Conservation (phyloP, 2,113 vertebrate genomes). For the Barnardius zonarius region DNA sequence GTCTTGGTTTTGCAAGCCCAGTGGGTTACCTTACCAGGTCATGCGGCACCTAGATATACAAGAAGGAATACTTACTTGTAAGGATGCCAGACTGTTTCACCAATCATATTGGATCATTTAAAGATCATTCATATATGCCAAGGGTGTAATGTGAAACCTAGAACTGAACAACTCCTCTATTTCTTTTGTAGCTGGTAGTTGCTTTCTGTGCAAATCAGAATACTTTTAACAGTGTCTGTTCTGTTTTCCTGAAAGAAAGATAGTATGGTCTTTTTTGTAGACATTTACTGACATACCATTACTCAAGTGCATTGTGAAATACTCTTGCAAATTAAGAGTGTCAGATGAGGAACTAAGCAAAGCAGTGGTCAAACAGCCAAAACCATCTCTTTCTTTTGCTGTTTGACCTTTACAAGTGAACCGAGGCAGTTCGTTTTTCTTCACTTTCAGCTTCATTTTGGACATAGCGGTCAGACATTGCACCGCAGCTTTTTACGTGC, state of each 20-base stretch:
- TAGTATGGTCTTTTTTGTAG: neutral
- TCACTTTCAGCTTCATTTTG: neutral
- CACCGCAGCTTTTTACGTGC: neutral
- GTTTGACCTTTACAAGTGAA: neutral
- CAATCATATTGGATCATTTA: neutral
- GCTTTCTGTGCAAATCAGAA: neutral
- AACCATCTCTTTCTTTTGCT: neutral
- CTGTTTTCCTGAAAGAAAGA: neutral
- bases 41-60: neutral
- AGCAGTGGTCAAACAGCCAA: slow-evolving; percentile 15
- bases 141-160: neutral
- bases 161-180: neutral
- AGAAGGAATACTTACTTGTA: neutral
- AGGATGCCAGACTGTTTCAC: slow-evolving; percentile 31
- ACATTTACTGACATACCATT: neutral
- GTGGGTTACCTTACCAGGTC: neutral
- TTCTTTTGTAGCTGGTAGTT: neutral
- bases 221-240: neutral
- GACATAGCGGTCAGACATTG: neutral
- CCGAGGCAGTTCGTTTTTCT: neutral
- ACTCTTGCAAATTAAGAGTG: neutral
- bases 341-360: slow-evolving; percentile 14
- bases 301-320: slow-evolving; percentile 25
- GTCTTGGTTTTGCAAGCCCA: neutral
- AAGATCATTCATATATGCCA: neutral